These are phyloP conservation scores for Coregonus ussuriensis DNA, from an alignment of 2,797 vertebrate genomes.

Conservation along the genomic window DNA sequence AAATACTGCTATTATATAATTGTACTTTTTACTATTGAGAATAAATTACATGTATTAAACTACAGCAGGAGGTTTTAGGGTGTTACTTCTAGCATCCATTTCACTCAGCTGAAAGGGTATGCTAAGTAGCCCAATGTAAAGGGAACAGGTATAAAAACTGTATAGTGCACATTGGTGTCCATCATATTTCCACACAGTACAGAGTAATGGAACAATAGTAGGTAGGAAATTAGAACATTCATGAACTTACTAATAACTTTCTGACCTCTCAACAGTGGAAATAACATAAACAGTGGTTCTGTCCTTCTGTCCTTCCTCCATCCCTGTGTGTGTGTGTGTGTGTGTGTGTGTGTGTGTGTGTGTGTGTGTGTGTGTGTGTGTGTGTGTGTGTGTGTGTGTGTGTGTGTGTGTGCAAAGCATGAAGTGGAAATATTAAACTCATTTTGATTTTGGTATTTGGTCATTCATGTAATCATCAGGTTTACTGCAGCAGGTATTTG, in stretches of 20 bases:
- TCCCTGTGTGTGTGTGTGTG: conserved; percentile 25
- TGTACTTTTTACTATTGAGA: background rate
- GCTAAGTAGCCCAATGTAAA: background rate
- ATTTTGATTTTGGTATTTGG: conserved; percentile 50
- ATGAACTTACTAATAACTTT: conserved; percentile 53
- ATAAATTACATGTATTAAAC: background rate
- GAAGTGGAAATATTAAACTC: conserved; percentile 35
- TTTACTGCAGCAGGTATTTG: conserved; percentile 51
- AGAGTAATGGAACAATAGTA: background rate
- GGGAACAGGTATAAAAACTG: background rate
- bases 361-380: background rate
- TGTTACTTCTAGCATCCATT: too few species aligned
- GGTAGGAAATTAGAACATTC: conserved; percentile 41
- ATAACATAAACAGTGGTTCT: conserved; percentile 32
- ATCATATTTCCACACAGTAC: conserved; percentile 18
- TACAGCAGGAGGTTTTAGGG: too few species aligned
- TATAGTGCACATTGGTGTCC: background rate
- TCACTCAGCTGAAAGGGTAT: too few species aligned
- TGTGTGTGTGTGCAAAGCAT: background rate
- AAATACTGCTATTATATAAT: background rate
- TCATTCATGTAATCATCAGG: conserved; percentile 57
- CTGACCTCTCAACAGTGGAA: conserved; percentile 25
- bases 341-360: background rate
- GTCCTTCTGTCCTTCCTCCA: conserved; percentile 35
- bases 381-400: background rate